Conservation (phyloP, 2,888 invertebrate genomes). For the Amblyteles armatorius region DNA sequence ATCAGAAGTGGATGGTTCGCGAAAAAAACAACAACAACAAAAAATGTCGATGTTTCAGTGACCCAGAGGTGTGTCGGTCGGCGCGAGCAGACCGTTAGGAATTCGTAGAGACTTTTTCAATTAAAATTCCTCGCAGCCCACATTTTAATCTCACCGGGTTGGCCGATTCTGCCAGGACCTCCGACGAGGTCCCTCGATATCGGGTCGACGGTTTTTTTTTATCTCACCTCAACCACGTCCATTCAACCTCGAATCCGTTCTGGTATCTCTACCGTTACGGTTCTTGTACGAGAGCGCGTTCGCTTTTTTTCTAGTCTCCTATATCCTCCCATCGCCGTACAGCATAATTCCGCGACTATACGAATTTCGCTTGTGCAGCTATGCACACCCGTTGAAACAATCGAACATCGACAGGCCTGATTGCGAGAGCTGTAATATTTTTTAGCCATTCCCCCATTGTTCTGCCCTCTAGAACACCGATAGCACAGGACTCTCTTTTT, state of each 20-base stretch:
- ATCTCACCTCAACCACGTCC: constrained; percentile 60
- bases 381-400: constrained; percentile 55
- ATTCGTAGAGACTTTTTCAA: constrained; percentile 69
- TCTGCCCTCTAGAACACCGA: constrained; percentile 34
- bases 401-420: constrained; percentile 57
- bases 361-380: constrained; percentile 32
- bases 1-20: background rate
- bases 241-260: constrained; percentile 49
- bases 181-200: constrained; percentile 61
- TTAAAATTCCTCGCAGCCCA: constrained; percentile 67
- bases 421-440: constrained; percentile 45
- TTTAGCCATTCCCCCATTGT: constrained; percentile 43
- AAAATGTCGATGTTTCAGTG: constrained; percentile 63
- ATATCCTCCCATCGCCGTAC: constrained; percentile 14
- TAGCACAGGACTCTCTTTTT: constrained; percentile 32
- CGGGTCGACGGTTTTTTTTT: constrained; percentile 55
- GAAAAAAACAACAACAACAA: background rate
- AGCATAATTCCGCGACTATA: constrained; percentile 52
- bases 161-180: constrained; percentile 55
- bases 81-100: constrained; percentile 62
- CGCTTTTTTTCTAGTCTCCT: constrained; percentile 30
- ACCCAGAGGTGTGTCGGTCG: constrained; percentile 65
- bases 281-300: constrained; percentile 24
- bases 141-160: constrained; percentile 68
- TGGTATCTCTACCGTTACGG: constrained; percentile 38